phyloP scores from a whole-genome alignment of 2,113 vertebrate genomes.

The Callipepla californica region DNA sequence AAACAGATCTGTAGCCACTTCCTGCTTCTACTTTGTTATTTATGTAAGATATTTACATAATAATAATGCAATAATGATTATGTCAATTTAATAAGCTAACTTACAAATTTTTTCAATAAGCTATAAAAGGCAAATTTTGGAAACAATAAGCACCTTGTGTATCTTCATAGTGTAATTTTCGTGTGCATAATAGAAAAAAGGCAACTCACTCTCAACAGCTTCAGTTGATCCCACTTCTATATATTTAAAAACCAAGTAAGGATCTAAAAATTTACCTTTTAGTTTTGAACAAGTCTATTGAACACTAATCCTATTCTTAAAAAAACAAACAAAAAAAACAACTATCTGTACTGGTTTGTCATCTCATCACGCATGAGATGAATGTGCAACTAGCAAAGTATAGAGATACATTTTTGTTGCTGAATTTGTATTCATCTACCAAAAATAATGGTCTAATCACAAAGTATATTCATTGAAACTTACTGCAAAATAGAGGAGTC shows the following conservation, averaged over 20 bases:
- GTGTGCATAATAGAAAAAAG: background rate
- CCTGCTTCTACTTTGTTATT: accelerated
- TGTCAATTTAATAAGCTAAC: background rate
- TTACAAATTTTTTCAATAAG: background rate
- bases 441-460: background rate
- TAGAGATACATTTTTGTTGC: background rate
- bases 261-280: background rate
- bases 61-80: background rate
- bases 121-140: background rate
- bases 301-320: background rate
- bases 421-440: background rate
- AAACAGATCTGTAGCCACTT: background rate
- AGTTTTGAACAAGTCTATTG: background rate
- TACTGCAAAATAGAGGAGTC: background rate
- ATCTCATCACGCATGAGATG: background rate
- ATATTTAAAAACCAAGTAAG: background rate
- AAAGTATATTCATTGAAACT: background rate
- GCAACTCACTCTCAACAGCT: background rate
- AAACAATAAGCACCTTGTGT: background rate
- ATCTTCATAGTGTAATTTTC: background rate
- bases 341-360: background rate
- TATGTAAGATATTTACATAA: background rate
- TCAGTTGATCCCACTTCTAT: background rate
- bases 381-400: background rate
- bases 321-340: background rate